Evolutionary conservation across 2,113 vertebrate genomes (phyloP).

Genomic region (Hemiscyllium ocellatum): DNA sequence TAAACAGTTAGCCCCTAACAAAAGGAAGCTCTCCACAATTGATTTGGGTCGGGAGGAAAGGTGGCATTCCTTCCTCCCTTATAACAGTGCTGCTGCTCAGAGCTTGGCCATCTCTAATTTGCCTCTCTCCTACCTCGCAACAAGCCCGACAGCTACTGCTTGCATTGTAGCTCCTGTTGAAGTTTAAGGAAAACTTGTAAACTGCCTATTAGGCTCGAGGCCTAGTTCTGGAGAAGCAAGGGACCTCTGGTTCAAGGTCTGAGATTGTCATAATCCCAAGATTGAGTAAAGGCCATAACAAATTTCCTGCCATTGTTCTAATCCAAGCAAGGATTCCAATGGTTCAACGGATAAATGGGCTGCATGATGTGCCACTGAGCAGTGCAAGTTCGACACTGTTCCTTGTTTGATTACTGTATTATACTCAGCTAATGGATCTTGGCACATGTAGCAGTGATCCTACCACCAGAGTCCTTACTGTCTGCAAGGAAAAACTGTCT

Average conservation of each 20-base stretch:
- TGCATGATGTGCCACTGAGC: neutral
- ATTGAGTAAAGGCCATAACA: neutral
- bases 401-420: neutral
- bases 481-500: neutral
- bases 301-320: neutral
- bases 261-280: too few species aligned
- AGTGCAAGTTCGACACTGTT: neutral
- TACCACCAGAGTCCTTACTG: neutral
- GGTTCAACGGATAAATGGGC: neutral
- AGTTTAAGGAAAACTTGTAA: neutral
- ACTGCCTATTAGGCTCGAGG: neutral
- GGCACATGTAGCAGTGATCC: neutral
- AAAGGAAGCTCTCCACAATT: neutral
- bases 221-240: neutral
- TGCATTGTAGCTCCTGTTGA: too few species aligned
- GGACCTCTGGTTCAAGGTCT: neutral
- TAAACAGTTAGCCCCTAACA: neutral
- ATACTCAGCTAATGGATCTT: neutral
- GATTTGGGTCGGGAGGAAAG: neutral
- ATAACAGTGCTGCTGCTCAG: neutral
- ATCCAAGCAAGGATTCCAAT: neutral
- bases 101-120: neutral
- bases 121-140: neutral
- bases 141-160: neutral
- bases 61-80: neutral